Conservation (phyloP, 1,140 invertebrate genomes). For the Diploscapter pachys region DNA sequence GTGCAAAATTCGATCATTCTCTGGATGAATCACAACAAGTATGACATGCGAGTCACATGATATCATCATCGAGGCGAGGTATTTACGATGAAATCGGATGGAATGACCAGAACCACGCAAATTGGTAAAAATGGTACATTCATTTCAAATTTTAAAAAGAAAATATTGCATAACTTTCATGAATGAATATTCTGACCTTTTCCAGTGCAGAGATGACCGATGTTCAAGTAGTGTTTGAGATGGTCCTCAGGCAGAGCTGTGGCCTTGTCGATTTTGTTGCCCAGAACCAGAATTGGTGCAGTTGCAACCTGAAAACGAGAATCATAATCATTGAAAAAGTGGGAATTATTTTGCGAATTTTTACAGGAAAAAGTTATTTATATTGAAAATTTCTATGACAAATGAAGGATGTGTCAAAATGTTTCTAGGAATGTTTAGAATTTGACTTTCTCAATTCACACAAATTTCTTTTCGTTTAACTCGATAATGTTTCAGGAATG, state of each 20-base stretch:
- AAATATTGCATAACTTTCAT: neutral
- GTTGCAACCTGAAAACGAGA: constrained; percentile 39
- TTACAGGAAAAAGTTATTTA: neutral
- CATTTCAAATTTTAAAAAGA: neutral
- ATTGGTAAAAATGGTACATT: no score
- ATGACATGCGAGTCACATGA: no score
- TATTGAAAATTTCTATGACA: neutral
- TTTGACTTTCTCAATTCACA: no score
- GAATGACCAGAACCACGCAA: no score
- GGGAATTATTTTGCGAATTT: neutral
- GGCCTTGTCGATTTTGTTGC: constrained; percentile 98
- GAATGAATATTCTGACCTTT: constrained; percentile 66
- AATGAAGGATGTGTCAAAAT: neutral
- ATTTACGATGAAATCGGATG: no score
- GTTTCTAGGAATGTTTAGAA: no score
- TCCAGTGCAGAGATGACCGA: constrained; percentile 92
- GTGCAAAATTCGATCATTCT: no score
- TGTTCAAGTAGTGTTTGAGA: constrained; percentile 82
- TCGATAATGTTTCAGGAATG: neutral
- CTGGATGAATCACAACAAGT: no score
- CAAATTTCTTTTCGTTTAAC: no score
- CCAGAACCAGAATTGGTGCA: constrained; percentile 92
- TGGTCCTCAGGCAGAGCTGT: constrained; percentile 95
- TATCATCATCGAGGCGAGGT: no score
- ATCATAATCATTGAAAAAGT: no score